Evolutionary conservation across 2,113 vertebrate genomes (phyloP), one percentile per base, ranked within the genome.

Genomic region (Boleophthalmus pectinirostris): DNA sequence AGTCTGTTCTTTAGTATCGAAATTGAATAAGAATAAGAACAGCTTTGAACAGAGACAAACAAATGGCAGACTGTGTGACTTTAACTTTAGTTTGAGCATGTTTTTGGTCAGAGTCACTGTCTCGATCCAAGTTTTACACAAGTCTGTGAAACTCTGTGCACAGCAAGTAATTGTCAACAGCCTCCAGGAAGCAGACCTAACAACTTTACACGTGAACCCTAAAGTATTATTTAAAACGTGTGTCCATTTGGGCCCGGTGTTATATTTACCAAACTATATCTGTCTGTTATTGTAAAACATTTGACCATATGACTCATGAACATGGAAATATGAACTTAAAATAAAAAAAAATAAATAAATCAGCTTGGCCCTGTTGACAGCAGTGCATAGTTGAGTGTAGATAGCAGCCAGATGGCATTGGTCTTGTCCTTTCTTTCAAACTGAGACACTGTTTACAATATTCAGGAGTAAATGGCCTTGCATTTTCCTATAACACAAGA

Each of bases 351-450:
- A 60, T 25, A 6, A 16, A 20, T 11, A n/a, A 23, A 16, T 16
- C 13, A 6, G 11, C 6, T 14, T 61, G 24, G 25, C 13, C 15
- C 5, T 61, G 24, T 33, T 61, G 13, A 57, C 56, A 58, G n/a
- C 25, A 7, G 58, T 18, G 15, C 58, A 61, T 61, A 61, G 58
- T 61, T 61, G 16, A 33, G 25, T 61, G 25, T 33, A 9, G 58
- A 61, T 16, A 29, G 58, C 58, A 61, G 58, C 58, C 58, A 61
- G 15, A 61, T 33, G 57, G 57, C 54, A 57, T 5, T 57, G 23
- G 56, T 24, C 56, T 11, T 5, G 12, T 24, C 56, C 20, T 54
- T 54, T 54, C 51, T 5, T 54, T n/a, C 16, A n/a, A 16, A 24
- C 13, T 14, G 2, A 2, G 24, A 58, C 4, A 15, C 57, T 29